phyloP scores from a whole-genome alignment of 2,888 invertebrate genomes.

The Apomyelois bistriatella region DNA sequence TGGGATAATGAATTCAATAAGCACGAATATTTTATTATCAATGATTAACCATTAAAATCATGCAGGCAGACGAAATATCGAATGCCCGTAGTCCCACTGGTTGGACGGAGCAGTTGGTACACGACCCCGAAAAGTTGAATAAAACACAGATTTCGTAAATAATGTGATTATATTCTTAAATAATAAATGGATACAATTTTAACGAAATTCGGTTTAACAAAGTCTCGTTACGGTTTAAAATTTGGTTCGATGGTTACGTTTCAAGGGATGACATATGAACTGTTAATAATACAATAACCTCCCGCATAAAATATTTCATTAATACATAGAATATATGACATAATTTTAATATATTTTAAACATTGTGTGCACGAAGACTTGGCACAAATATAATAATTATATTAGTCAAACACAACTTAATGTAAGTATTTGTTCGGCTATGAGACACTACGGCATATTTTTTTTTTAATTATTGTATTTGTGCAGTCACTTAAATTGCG shows the following conservation, averaged over 20 bases:
- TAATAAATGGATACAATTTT: constrained; percentile 55
- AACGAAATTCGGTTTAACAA: constrained; percentile 55
- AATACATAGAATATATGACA: constrained; percentile 37
- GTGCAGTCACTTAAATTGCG: constrained; percentile 42
- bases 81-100: too few relatives aligned
- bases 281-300: constrained; percentile 23
- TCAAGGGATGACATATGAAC: constrained; percentile 24
- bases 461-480: constrained; percentile 33
- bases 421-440: constrained; percentile 49
- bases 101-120: too few relatives aligned
- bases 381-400: constrained; percentile 31
- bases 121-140: constrained; percentile 21
- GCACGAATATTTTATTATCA: too few relatives aligned
- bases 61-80: too few relatives aligned
- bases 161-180: constrained; percentile 65
- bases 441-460: constrained; percentile 25
- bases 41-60: too few relatives aligned
- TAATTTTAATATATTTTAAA: constrained; percentile 29
- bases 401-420: constrained; percentile 45
- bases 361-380: constrained; percentile 27
- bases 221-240: constrained; percentile 31
- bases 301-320: constrained; percentile 25
- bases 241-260: constrained; percentile 34
- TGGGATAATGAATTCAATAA: too few relatives aligned
- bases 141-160: constrained; percentile 44